Base-by-base conservation (phyloP, 2,797 vertebrate genomes). In the Mycteria americana region DNA sequence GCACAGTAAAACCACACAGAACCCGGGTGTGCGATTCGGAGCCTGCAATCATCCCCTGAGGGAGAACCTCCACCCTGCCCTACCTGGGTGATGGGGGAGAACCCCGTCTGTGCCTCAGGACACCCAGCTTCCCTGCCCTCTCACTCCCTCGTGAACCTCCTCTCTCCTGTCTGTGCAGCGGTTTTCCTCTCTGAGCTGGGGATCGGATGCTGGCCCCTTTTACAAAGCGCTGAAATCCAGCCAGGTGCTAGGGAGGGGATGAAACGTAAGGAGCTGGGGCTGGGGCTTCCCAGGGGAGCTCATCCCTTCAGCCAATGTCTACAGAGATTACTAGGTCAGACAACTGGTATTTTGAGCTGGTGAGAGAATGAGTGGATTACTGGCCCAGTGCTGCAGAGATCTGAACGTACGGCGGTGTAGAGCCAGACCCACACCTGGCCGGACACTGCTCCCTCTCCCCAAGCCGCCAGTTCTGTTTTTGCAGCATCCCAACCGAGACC, bases 381-480 rank as follows among this genome's bases (percentile, higher is more conserved):
- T 0, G 2, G 35, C 23, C n/a, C 39, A 22, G n/a, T 68, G 82
- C 82, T 70, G 57, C 72, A 88, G 57, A 84, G 80, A 81, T 64
- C 41, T 48, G n/a, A 94, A 64, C 0, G 1, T 3, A 45, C 2
- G 11, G 67, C 0, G 0, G n/a, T 0, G 1, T 3, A 2, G 48
- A 74, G 43, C 35, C 4, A 3, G 17, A n/a, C 16, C 37, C 4
- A 1, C 7, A 46, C 63, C 53, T 18, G 28, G 31, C n/a, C 8
- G 14, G 8, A 45, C 0, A 1, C 53, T 30, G 45, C 53, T 57
- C 41, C 54, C 43, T 59, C 59, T 89, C 39, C 74, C 46, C 4
- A 4, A 33, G 37, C 62, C 9, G 5, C 25, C 50, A 51, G 23
- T 10, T 68, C 74, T 39, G n/a, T 48, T 60, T 60, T 11, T 50